phyloP scores from a whole-genome alignment of 2,113 vertebrate genomes.

The Calcarius ornatus region DNA sequence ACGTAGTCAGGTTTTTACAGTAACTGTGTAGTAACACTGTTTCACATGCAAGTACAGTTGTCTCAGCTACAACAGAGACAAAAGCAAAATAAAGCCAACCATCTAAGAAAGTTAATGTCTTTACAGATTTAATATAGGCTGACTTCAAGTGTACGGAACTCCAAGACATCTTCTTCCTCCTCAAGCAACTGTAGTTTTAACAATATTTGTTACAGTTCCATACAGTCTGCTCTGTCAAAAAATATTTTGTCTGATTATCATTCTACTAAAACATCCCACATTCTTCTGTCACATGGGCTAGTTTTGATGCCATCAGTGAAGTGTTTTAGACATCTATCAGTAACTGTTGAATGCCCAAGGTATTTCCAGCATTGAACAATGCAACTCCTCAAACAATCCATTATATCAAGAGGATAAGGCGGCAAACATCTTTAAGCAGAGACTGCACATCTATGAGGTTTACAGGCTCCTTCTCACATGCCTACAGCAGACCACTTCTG shows the following conservation, averaged over 20 bases:
- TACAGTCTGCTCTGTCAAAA: not conserved
- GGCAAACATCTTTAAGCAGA: not conserved
- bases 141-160: not conserved
- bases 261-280: not conserved
- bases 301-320: not conserved
- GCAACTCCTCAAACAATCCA: not conserved
- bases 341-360: not conserved
- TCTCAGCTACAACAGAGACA: not conserved
- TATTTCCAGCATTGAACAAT: not conserved
- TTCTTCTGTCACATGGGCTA: not conserved
- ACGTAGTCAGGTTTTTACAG: not conserved
- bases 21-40: not conserved
- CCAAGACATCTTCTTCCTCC: not conserved
- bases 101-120: not conserved
- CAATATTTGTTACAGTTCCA: not conserved
- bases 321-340: not conserved
- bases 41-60: not conserved
- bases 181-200: not conserved
- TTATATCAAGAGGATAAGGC: not conserved
- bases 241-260: not conserved
- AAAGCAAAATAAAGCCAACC: not conserved
- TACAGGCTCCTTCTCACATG: not conserved
- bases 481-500: not conserved
- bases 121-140: not conserved
- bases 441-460: accelerated